Evolutionary conservation across 2,797 vertebrate genomes (phyloP), one percentile per base, ranked within the genome.

Genomic region (Numenius phaeopus): DNA sequence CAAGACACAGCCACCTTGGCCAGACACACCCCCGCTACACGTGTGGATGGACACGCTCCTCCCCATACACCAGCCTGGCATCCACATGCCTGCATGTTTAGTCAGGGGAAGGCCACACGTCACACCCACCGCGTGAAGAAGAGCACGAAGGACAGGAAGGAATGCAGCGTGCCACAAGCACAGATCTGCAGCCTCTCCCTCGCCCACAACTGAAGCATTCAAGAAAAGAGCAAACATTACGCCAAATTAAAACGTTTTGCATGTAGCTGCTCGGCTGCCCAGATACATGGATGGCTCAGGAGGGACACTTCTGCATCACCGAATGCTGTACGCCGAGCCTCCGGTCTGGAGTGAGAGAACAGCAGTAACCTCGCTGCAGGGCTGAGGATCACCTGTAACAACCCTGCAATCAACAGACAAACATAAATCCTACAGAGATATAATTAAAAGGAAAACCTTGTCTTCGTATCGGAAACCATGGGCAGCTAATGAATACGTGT

Each of bases 321-420:
- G 64, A 54, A 39, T 3, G 26, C 49, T 62, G 49, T 50, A 49
- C 7, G 29, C 26, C 2, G 0, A 85, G 37, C 14, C 55, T 27
- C 32, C 0, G 0, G 32, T 15, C 44, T 52, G 20, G 7, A 58
- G 10, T 0, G 10, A 0, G 0, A 59, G 22, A 32, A 19, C 29
- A 59, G 39, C 32, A 64, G 34, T 39, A 47, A 32, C 30, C 54
- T 76, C 11, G 0, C 21, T 55, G 73, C 19, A 8, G 1, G 18
- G 70, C 42, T 44, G 19, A 88, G 32, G 52, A 69, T 69, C 57
- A 17, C 54, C 77, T 91, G 54, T 2, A 50, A 58, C 39, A 86
- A 49, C 37, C 13, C 0, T 11, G 42, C 64, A 85, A 30, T 30
- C 67, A 71, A 69, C 17, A 80, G 37, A 76, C 21, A 15, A 46